Base-by-base conservation (phyloP, 2,888 invertebrate species). In the Notocelia uddmanniana region DNA sequence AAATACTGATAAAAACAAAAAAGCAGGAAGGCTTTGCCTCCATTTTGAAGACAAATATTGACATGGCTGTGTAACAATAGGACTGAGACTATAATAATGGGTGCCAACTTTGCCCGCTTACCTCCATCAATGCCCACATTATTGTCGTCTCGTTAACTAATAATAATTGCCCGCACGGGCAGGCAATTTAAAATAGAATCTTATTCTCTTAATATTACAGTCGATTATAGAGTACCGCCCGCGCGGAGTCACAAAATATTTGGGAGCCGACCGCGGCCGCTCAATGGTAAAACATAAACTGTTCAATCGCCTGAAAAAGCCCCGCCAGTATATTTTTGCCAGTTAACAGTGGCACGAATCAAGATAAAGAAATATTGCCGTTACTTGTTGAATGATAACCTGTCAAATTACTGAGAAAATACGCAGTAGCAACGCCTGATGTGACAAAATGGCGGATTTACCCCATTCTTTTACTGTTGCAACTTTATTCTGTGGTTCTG, bases 151-250 rank as follows among this genome's bases (percentile, higher is more conserved):
- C 64, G 34, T 19, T 54, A 50, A 52, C 37, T 64, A 64, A 52
- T 52, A 63, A 54, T 64, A 57, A 26, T 66, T 26, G n/a, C 41
- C 66, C 66, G 55, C 66, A 55, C 66, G 66, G 18, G 58, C 9
- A n/a, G 55, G 37, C 54, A 18, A 8, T 45, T 57, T 26, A 66
- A 34, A 55, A 66, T 45, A 55, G 66, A 66, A 66, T 66, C 55
- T 66, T 66, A 55, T 66, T 66, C 55, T 55, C 54, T 66, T 64
- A 55, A 66, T 54, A 66, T 66, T 66, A 66, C 66, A 66, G 66
- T 45, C 66, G 55, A 41, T 55, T 60, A 54, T 62, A 34, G 41
- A 48, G 23, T 9, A 8, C 34, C 58, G 11, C 37, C 50, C 60
- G 60, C 68, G 60, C 68, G 59, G 59, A 55, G 37, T 55, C 66